These are phyloP conservation scores for Lepidurus arcticus DNA, from an alignment of 1,140 invertebrate species.

Conservation along the genomic window DNA sequence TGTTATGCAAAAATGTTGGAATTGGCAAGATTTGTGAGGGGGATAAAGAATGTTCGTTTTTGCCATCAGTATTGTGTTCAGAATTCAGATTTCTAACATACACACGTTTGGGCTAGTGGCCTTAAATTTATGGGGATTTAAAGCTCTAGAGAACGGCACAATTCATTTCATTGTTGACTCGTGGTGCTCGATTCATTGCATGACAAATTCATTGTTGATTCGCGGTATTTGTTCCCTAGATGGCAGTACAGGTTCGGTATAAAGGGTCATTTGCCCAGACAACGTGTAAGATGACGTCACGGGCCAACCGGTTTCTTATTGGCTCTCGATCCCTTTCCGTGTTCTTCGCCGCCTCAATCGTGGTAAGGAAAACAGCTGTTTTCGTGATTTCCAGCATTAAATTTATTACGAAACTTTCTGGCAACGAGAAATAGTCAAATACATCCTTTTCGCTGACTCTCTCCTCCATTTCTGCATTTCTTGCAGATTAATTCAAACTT, in stretches of 20 bases:
- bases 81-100: neutral
- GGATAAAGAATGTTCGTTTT: neutral
- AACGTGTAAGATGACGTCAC: slow-evolving; percentile 18
- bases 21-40: neutral
- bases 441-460: neutral
- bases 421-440: neutral
- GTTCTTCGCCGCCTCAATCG: neutral
- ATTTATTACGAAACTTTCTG: neutral
- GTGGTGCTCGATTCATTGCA: neutral
- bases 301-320: neutral
- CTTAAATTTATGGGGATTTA: neutral
- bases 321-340: neutral
- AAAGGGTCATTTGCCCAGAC: slow-evolving; percentile 9
- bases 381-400: neutral
- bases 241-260: neutral
- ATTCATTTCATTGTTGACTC: neutral
- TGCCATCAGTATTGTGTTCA: slow-evolving; percentile 8
- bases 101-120: neutral
- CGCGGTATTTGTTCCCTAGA: neutral
- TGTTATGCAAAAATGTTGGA: neutral
- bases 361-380: slow-evolving; percentile 12
- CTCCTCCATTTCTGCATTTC: neutral
- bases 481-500: neutral
- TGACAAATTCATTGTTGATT: neutral
- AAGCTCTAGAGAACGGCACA: too few relatives aligned